Conservation (phyloP, 2,797 vertebrate genomes). For the Tarsius wallacei region DNA sequence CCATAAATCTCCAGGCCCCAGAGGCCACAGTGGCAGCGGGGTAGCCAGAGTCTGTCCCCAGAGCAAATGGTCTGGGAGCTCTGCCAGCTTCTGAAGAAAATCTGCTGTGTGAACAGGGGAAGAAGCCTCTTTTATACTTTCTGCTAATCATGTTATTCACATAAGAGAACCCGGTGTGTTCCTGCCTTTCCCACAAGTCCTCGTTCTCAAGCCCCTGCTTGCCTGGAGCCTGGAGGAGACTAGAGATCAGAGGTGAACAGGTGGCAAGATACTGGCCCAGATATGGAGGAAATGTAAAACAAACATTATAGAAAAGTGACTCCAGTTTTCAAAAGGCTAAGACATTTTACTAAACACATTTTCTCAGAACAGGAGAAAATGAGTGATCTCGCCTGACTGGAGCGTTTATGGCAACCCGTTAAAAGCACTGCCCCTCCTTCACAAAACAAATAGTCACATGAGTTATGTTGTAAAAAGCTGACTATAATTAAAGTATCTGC, state of each 20-base stretch:
- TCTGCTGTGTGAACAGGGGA: conserved; percentile 61
- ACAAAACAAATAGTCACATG: conserved; percentile 72
- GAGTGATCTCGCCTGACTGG: not conserved
- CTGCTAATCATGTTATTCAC: conserved; percentile 66
- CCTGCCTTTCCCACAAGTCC: conserved; percentile 62
- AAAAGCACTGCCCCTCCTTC: not conserved
- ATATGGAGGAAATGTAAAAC: not conserved
- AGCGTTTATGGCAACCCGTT: not conserved
- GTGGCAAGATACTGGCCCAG: not conserved
- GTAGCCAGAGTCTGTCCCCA: conserved; percentile 75
- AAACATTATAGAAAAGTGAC: not conserved
- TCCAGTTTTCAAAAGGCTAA: not conserved
- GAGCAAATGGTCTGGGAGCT: conserved; percentile 78
- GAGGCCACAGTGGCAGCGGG: conserved; percentile 36
- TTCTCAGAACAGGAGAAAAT: conserved; percentile 31
- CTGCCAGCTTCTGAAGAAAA: conserved; percentile 75
- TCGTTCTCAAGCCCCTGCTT: conserved; percentile 65
- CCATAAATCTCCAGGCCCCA: conserved; percentile 50
- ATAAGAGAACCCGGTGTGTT: not conserved
- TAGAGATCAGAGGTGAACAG: not conserved
- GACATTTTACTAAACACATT: not conserved
- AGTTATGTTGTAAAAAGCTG: conserved; percentile 72
- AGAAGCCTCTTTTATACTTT: conserved; percentile 54
- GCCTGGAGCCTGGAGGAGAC: not conserved
- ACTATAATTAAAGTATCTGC: conserved; percentile 73